phyloP scores from a whole-genome alignment of 2,113 vertebrate genomes.

The Polypterus senegalus region DNA sequence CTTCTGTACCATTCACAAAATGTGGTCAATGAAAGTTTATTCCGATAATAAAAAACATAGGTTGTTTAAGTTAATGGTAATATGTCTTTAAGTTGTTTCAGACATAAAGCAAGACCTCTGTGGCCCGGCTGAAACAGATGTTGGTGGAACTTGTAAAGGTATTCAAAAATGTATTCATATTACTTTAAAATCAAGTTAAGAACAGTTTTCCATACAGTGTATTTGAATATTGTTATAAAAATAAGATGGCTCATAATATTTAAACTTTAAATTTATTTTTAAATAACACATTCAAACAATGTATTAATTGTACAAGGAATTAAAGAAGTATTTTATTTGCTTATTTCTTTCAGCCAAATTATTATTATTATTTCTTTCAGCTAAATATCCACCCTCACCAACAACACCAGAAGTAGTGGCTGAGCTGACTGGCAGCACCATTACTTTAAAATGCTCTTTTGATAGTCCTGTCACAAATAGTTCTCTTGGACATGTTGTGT shows the following conservation, averaged over 20 bases:
- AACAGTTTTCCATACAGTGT: too few species aligned
- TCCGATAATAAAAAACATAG: too few species aligned
- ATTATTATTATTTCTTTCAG: conserved; percentile 18
- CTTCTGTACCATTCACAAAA: too few species aligned
- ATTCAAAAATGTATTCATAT: not conserved
- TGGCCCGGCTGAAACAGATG: conserved; percentile 34
- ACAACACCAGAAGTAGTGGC: conserved; percentile 43
- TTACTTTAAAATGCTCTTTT: conserved; percentile 68
- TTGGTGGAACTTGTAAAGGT: conserved; percentile 45
- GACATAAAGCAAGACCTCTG: conserved; percentile 36
- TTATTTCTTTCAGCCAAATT: not conserved
- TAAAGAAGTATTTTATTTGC: not conserved
- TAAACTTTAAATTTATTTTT: too few species aligned
- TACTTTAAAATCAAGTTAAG: too few species aligned
- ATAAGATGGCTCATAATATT: too few species aligned
- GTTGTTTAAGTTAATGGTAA: not conserved
- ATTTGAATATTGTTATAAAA: too few species aligned
- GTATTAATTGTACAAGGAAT: too few species aligned
- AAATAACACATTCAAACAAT: too few species aligned
- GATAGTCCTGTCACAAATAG: conserved; percentile 36
- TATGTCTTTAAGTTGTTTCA: conserved; percentile 38
- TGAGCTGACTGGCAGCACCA: conserved; percentile 36
- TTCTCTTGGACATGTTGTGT: conserved; percentile 59
- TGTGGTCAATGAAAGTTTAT: too few species aligned
- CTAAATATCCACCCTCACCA: conserved; percentile 36